Base-by-base conservation (phyloP, 2,797 vertebrate species). In the Kryptopterus vitreolus region DNA sequence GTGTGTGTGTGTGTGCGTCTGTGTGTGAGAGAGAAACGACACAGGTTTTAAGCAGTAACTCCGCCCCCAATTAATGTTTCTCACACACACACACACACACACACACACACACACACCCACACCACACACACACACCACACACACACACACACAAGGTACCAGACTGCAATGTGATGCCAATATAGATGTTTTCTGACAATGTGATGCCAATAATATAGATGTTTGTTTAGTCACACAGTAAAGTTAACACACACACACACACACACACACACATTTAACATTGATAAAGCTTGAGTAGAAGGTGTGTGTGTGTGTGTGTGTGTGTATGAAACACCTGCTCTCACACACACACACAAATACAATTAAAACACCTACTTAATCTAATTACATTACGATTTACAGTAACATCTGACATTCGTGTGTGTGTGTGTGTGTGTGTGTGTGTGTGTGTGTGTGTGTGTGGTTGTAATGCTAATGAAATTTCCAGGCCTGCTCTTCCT, bases 401-500 rank as follows among this genome's bases (percentile, higher is more conserved):
- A 75, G 52, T 66, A 52, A 33, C 33, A 26, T 24, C 38, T 43
- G 7, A 13, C 15, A 12, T 31, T 6, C 16, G 26, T 6, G 26
- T 16, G 20, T 43, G 35, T 57, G 55, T 18, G 58, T 59, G 16
- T 69, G 24, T 58, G 29, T 63, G n/a, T n/a, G 31, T 53, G 48
- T 59, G 57, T 59, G 16, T 52, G 22, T 22, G 29, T 53, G 48
- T 22, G 20, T 22, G 22, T n/a, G 6, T 62, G 29, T 33, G 15
- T 8, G 13, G 2, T 15, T 73, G 31, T 76, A 57, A 76, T 38
- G 18, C 57, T 81, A 81, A 76, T 80, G 52, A 80, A 68, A 20
- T 80, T 75, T 76, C 79, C 71, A 75, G 33, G 6, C 26, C 71
- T 58, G 58, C 57, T 63, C 58, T 55, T 80, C 57, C 35, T 70